Conservation (phyloP, 2,113 vertebrate genomes). For the Steatornis caripensis region DNA sequence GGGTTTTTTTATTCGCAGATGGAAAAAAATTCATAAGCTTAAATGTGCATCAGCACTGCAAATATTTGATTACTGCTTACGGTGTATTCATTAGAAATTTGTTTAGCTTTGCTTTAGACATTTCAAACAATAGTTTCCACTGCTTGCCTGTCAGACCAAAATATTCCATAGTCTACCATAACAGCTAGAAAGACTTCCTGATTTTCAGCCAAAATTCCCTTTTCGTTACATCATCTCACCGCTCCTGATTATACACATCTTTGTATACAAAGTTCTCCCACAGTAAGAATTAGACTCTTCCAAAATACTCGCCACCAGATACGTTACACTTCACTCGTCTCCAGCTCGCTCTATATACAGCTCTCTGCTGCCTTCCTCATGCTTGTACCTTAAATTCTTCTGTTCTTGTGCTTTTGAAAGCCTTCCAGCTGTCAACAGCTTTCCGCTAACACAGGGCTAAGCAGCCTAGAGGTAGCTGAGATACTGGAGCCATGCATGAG, state of each 20-base stretch:
- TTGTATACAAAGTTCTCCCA: background rate
- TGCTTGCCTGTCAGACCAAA: background rate
- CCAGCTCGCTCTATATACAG: rapidly evolving
- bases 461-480: background rate
- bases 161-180: background rate
- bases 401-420: background rate
- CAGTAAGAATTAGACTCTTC: background rate
- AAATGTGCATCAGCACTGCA: background rate
- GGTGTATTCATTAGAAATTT: background rate
- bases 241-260: background rate
- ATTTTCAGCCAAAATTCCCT: constrained; percentile 4
- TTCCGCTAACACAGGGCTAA: background rate
- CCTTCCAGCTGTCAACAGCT: background rate
- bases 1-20: background rate
- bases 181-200: background rate
- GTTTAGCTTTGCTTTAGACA: constrained; percentile 18
- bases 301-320: background rate
- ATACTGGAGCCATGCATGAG: background rate
- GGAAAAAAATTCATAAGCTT: background rate
- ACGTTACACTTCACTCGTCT: background rate
- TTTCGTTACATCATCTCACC: background rate
- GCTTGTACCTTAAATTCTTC: background rate
- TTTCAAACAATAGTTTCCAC: constrained; percentile 36
- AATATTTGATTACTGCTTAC: background rate
- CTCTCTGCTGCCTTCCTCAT: background rate